phyloP scores from a whole-genome alignment of 2,113 vertebrate species.

The Pygoscelis adeliae region DNA sequence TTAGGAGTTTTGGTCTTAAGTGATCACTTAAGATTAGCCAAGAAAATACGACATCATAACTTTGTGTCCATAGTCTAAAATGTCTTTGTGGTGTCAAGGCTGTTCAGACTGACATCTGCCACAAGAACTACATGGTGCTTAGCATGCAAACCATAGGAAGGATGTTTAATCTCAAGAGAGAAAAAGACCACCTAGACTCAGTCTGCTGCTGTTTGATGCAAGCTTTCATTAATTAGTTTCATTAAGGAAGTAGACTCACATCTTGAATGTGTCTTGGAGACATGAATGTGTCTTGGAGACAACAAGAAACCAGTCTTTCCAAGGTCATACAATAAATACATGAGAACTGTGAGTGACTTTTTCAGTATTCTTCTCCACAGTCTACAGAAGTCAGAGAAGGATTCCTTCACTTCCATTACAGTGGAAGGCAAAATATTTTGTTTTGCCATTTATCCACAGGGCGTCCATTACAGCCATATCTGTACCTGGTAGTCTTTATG shows the following conservation, averaged over 20 bases:
- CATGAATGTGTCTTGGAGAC: not conserved
- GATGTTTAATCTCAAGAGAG: not conserved
- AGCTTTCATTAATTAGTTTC: not conserved
- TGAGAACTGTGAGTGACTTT: not conserved
- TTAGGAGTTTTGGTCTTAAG: not conserved
- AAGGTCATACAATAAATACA: not conserved
- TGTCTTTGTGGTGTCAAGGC: not conserved
- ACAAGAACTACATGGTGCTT: not conserved
- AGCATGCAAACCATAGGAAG: not conserved
- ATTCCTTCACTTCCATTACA: not conserved
- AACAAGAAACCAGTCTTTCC: not conserved
- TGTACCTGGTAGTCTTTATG: not conserved
- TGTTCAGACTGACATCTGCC: not conserved
- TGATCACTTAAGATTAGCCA: not conserved
- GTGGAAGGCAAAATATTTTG: not conserved
- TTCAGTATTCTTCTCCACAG: not conserved
- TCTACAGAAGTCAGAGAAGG: not conserved
- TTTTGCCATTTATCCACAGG: not conserved
- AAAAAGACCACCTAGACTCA: not conserved
- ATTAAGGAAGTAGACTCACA: not conserved
- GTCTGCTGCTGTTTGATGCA: not conserved
- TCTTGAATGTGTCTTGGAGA: not conserved
- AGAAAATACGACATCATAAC: not conserved
- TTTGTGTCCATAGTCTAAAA: not conserved
- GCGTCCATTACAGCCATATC: not conserved